Conservation (phyloP, 2,113 vertebrate genomes). For the Mandrillus leucophaeus region DNA sequence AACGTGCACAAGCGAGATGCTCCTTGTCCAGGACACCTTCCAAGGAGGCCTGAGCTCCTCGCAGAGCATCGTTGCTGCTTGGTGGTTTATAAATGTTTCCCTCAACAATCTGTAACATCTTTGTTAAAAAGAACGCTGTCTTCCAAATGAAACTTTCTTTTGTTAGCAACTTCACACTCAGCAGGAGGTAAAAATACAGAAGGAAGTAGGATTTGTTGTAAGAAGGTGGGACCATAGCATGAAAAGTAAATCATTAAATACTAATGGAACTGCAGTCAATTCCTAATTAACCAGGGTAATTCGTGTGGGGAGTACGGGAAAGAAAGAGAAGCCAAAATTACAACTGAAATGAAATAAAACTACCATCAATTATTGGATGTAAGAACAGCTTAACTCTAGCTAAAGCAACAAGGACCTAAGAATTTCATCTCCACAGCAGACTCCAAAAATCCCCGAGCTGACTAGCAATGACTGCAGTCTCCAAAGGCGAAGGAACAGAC, state of each 20-base stretch:
- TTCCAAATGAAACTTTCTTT: background rate
- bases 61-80: no score
- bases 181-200: background rate
- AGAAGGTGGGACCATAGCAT: background rate
- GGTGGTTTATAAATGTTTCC: background rate
- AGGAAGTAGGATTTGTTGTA: background rate
- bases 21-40: background rate
- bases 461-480: background rate
- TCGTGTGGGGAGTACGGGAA: background rate
- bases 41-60: background rate
- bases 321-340: background rate
- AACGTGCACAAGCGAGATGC: background rate
- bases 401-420: background rate
- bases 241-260: background rate
- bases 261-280: background rate
- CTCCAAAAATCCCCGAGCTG: background rate
- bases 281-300: slow-evolving; percentile 13
- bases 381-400: background rate
- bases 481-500: background rate
- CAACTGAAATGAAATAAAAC: slow-evolving; percentile 31
- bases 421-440: background rate
- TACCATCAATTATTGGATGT: background rate
- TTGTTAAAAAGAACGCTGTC: background rate
- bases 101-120: background rate
- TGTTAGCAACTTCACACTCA: background rate